These are phyloP conservation scores for Dasyurus viverrinus DNA, from an alignment of 2,113 vertebrate species.

Conservation along the genomic window DNA sequence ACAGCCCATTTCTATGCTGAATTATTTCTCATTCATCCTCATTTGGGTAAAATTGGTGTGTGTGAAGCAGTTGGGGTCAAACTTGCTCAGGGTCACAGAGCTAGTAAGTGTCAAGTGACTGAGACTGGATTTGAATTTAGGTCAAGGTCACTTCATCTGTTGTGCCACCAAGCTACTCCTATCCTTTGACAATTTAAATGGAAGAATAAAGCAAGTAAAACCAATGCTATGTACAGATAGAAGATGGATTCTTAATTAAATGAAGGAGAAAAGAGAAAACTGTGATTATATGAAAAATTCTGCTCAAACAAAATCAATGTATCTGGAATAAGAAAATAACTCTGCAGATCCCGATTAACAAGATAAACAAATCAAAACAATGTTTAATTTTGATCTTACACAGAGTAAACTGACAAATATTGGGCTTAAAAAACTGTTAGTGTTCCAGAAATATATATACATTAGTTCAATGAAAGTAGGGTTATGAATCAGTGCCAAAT, in stretches of 20 bases:
- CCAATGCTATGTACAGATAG: neutral
- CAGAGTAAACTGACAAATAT: neutral
- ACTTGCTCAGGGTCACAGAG: no score
- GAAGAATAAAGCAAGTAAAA: neutral
- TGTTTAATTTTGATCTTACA: neutral
- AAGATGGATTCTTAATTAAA: no score
- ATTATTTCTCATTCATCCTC: neutral
- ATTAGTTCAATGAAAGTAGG: neutral
- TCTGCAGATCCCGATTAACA: neutral
- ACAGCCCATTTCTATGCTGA: neutral
- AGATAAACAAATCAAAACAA: neutral
- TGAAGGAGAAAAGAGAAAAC: neutral
- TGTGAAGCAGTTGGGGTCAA: no score
- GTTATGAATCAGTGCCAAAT: neutral
- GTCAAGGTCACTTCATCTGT: no score
- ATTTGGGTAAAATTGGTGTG: neutral
- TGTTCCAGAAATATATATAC: neutral
- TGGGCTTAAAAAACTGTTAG: neutral
- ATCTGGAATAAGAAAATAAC: neutral
- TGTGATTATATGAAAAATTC: neutral
- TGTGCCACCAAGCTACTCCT: no score
- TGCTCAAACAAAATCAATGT: neutral
- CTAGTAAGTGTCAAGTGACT: no score
- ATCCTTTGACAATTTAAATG: neutral
- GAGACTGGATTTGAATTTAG: no score